phyloP scores from a whole-genome alignment of 2,888 invertebrate species.

The Ganaspis brasiliensis region DNA sequence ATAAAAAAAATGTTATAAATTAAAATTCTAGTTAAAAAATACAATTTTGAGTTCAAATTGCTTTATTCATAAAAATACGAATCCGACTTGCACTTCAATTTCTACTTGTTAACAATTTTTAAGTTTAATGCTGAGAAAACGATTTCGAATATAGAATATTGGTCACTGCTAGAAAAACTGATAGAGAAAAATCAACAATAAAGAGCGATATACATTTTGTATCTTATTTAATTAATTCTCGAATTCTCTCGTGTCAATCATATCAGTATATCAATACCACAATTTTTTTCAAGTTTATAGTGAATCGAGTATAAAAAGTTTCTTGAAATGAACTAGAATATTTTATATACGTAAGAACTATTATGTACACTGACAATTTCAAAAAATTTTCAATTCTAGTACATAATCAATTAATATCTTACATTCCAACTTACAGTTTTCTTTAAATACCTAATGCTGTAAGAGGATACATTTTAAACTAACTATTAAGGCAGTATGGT shows the following conservation, averaged over 20 bases:
- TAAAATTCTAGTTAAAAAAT: too few relatives aligned
- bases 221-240: background rate
- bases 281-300: conserved; percentile 29
- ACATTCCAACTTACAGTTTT: background rate
- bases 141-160: conserved; percentile 8
- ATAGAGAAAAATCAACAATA: conserved; percentile 3
- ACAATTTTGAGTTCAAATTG: conserved; percentile 49
- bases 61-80: conserved; percentile 79
- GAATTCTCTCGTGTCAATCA: background rate
- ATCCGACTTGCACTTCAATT: conserved; percentile 58
- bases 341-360: conserved; percentile 16
- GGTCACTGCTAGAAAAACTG: conserved; percentile 10
- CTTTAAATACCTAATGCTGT: background rate
- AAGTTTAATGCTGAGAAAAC: conserved; percentile 25
- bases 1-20: too few relatives aligned
- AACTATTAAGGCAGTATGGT: conserved; percentile 79
- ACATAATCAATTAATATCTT: conserved; percentile 18
- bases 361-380: conserved; percentile 26
- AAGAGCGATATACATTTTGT: too few relatives aligned
- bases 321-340: conserved; percentile 5
- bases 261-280: conserved; percentile 6
- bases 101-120: conserved; percentile 16
- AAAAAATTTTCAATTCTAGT: conserved; percentile 2
- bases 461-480: conserved; percentile 65
- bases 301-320: conserved; percentile 30